phyloP scores from a whole-genome alignment of 2,888 invertebrate genomes.

The Sinohyriopsis cumingii region DNA sequence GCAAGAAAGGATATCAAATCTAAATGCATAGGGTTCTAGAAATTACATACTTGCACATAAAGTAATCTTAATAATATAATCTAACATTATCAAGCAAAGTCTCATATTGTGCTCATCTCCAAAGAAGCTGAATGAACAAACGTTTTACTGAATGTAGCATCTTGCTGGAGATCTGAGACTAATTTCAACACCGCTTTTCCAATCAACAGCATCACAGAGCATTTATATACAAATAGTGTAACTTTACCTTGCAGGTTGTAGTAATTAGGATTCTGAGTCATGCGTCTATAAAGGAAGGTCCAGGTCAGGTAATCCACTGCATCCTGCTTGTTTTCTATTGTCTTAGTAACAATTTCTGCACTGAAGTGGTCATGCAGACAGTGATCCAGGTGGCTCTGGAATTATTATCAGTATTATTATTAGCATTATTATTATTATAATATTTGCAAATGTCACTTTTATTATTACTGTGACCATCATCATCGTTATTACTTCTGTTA shows the following conservation, averaged over 20 bases:
- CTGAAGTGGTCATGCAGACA: slow-evolving; percentile 99
- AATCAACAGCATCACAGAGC: too few relatives aligned
- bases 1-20: background rate
- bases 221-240: too few relatives aligned
- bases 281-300: slow-evolving; percentile 96
- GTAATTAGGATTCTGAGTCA: slow-evolving; percentile 99
- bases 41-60: background rate
- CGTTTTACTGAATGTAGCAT: too few relatives aligned
- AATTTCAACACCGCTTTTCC: too few relatives aligned
- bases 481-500: too few relatives aligned
- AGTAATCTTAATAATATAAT: too few relatives aligned
- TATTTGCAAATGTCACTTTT: background rate
- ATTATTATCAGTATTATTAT: background rate
- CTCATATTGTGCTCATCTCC: too few relatives aligned
- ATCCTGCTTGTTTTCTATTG: slow-evolving; percentile 99
- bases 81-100: too few relatives aligned
- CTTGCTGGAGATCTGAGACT: too few relatives aligned
- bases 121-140: too few relatives aligned
- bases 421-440: background rate
- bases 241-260: slow-evolving; percentile 87
- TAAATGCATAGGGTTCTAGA: background rate
- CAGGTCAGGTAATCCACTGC: slow-evolving; percentile 99
- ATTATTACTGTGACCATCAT: too few relatives aligned
- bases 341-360: slow-evolving; percentile 99
- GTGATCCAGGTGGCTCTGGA: slow-evolving; percentile 94